phyloP scores from a whole-genome alignment of 2,113 vertebrate genomes.

The Hucho hucho region DNA sequence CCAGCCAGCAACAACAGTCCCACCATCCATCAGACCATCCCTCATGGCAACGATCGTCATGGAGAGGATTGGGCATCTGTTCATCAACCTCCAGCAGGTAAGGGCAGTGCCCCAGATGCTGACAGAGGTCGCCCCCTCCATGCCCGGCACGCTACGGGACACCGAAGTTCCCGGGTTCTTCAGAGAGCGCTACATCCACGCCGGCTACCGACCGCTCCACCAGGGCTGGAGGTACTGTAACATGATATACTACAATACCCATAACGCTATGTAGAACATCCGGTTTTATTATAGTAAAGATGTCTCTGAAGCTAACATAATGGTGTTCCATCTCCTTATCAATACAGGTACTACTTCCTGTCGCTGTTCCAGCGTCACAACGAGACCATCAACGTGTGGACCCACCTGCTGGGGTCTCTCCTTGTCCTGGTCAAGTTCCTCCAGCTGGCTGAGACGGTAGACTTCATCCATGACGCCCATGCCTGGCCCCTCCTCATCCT shows the following conservation, averaged over 20 bases:
- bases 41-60: constrained; percentile 76
- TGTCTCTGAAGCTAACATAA: no score
- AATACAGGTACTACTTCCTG: constrained; percentile 74
- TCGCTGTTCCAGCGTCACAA: constrained; percentile 89
- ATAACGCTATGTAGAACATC: no score
- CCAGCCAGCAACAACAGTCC: neutral
- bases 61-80: constrained; percentile 77
- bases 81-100: constrained; percentile 71
- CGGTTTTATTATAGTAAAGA: no score
- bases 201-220: constrained; percentile 81
- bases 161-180: constrained; percentile 81
- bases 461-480: constrained; percentile 78
- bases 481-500: constrained; percentile 84
- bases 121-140: constrained; percentile 53
- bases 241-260: no score
- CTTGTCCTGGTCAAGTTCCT: constrained; percentile 71
- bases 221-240: constrained; percentile 76
- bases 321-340: no score
- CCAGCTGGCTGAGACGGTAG: constrained; percentile 70
- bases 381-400: constrained; percentile 89
- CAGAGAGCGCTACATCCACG: constrained; percentile 80
- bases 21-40: neutral
- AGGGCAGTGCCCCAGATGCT: constrained; percentile 67
- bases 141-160: constrained; percentile 75
- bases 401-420: constrained; percentile 80